Percentiles rank a stretch among this genome's conserved stretches.
phyloP scores from a whole-genome alignment of 2,113 vertebrate species.

The Brachypteracias leptosomus region DNA sequence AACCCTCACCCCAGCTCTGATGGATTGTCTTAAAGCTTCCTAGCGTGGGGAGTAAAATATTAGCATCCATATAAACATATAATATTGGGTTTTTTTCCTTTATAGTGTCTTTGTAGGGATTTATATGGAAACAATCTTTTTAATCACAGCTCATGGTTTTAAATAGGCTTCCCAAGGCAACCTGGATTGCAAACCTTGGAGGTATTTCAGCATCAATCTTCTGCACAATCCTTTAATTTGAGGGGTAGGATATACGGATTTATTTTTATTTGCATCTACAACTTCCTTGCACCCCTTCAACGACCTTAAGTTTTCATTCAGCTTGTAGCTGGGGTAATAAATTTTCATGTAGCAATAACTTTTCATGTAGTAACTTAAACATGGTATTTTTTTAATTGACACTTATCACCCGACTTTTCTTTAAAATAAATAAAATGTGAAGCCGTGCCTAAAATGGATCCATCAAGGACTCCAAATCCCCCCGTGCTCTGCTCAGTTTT shows the following conservation, averaged over 20 bases:
- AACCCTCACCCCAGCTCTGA: not conserved
- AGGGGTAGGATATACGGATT: too few relatives aligned
- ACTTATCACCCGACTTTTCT: not conserved
- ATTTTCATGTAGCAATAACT: too few relatives aligned
- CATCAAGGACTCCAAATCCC: not conserved
- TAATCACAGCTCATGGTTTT: not conserved
- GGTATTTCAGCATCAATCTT: not conserved
- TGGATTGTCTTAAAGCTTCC: not conserved
- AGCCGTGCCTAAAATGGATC: not conserved
- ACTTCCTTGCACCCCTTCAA: not conserved
- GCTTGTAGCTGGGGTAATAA: not conserved
- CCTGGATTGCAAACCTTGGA: not conserved
- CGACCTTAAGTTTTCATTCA: accelerated
- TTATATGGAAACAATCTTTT: not conserved
- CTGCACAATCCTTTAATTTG: not conserved
- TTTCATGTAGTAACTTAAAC: too few relatives aligned
- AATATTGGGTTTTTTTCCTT: not conserved
- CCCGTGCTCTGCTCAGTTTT: not conserved
- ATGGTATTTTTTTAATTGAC: not conserved
- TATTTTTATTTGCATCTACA: too few relatives aligned
- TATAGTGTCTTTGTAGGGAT: not conserved
- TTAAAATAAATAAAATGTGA: not conserved
- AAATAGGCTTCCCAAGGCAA: not conserved
- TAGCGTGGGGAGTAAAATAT: not conserved
- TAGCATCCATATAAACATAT: not conserved